Evolutionary conservation across 2,113 vertebrate species (phyloP).

Genomic region (Chiloscyllium plagiosum): DNA sequence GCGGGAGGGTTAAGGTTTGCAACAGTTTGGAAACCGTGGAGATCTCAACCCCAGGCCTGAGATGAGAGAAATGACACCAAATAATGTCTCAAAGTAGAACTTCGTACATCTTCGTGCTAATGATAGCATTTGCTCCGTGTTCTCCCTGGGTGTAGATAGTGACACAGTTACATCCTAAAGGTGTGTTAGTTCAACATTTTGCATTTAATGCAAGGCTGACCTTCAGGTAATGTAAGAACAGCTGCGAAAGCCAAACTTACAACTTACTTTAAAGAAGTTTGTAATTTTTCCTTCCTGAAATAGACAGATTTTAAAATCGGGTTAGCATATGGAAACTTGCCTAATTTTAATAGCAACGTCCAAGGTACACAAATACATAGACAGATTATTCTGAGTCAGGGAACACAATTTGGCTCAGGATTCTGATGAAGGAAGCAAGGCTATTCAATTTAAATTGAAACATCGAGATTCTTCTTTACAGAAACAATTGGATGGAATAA

Average conservation of each 20-base stretch:
- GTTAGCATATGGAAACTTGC: background rate
- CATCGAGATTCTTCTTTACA: background rate
- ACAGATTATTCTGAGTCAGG: background rate
- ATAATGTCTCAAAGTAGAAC: background rate
- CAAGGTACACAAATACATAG: background rate
- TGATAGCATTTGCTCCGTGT: background rate
- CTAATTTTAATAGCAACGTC: background rate
- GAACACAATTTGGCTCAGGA: background rate
- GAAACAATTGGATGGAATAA: background rate
- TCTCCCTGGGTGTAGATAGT: background rate
- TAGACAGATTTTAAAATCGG: background rate
- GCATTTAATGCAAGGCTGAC: background rate
- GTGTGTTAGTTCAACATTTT: background rate
- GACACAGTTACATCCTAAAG: background rate
- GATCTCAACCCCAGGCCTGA: background rate
- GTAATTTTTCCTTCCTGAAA: background rate
- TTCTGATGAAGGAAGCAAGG: background rate
- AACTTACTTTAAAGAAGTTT: background rate
- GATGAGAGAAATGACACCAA: background rate
- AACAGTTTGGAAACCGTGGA: background rate
- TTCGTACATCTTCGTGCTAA: background rate
- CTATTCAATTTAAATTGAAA: background rate
- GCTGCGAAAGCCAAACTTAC: background rate
- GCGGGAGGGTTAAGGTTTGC: background rate
- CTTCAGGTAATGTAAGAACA: background rate